Evolutionary conservation across 2,113 vertebrate genomes (phyloP).

Genomic region (Haemorhous mexicanus): DNA sequence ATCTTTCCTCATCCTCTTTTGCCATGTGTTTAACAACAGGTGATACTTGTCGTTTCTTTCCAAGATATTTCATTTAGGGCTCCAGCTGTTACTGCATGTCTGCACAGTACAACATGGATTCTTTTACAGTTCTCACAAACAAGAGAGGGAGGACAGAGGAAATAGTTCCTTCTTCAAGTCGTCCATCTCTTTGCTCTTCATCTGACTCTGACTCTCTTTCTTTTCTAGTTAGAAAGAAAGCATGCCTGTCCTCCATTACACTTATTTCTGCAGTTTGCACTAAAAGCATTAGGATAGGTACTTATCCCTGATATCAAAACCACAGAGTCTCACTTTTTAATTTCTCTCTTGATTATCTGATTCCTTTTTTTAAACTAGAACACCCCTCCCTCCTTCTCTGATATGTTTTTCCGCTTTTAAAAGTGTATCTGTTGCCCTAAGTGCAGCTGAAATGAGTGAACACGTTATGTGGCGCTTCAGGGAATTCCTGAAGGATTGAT

Average conservation of each 20-base stretch:
- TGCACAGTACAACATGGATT: not conserved
- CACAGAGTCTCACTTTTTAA: not conserved
- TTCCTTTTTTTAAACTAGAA: conserved; percentile 23
- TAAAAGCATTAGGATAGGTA: not conserved
- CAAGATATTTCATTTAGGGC: not conserved
- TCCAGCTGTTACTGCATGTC: not conserved
- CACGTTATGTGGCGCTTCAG: conserved; percentile 20
- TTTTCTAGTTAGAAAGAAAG: not conserved
- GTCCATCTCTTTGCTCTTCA: not conserved
- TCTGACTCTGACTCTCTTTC: not conserved
- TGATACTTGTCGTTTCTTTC: not conserved
- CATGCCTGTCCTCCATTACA: not conserved
- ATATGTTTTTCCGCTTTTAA: not conserved
- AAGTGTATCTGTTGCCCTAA: conserved; percentile 28
- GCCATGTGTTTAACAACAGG: not conserved
- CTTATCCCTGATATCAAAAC: not conserved
- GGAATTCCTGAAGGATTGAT: conserved; percentile 57
- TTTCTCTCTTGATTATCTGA: not conserved
- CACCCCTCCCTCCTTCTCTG: not conserved
- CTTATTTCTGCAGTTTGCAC: not conserved
- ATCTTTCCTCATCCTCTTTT: not conserved
- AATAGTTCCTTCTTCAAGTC: not conserved
- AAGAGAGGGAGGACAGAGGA: not conserved
- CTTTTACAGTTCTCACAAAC: not conserved
- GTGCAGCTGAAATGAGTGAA: not conserved